Base-by-base conservation (phyloP, 2,797 vertebrate species). In the Melanotaenia nigrans region DNA sequence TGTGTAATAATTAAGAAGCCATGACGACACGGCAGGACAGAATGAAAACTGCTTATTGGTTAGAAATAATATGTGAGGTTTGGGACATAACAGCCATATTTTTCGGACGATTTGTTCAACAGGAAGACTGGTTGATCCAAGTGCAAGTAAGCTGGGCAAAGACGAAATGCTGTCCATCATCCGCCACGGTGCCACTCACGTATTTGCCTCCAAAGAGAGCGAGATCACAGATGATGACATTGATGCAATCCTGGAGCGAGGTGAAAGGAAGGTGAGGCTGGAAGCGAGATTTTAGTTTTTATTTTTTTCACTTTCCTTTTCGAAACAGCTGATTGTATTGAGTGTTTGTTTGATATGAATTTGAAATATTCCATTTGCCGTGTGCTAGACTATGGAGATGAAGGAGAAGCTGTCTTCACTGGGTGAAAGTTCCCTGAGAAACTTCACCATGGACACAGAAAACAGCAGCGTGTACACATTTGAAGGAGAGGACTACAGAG, bases 91-190 rank as follows among this genome's bases (percentile, higher is more conserved):
- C 5, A 6, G 13, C 3, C 9, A 1, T 6, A 0, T 12, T 8
- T 54, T 30, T 55, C n/a, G 5, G 13, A 11, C 38, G 0, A n/a
- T 22, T 65, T 55, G 1, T 63, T 53, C 10, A 63, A 85, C 80
- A 99, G 98, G 98, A 78, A 94, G 98, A 75, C 92, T 99, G 38
- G 97, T 99, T 64, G 98, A 99, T 92, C 98, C 99, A 61, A 98
- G 96, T 71, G 91, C 97, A 68, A 99, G 97, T 92, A 99, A 99
- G 86, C 93, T 99, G 54, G 98, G 97, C 10, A 99, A 99, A 85
- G 98, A 99, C 58, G 98, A 99, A 90, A 99, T 99, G 98, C 91
- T 99, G 87, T 97, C 97, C 67, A 99, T 99, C 93, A 99, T 99
- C 83, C 94, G 98, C 56, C 98, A 99, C 2, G 98, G 98, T 28